Evolutionary conservation across 2,113 vertebrate genomes (phyloP).

Genomic region (Pluvialis apricaria): DNA sequence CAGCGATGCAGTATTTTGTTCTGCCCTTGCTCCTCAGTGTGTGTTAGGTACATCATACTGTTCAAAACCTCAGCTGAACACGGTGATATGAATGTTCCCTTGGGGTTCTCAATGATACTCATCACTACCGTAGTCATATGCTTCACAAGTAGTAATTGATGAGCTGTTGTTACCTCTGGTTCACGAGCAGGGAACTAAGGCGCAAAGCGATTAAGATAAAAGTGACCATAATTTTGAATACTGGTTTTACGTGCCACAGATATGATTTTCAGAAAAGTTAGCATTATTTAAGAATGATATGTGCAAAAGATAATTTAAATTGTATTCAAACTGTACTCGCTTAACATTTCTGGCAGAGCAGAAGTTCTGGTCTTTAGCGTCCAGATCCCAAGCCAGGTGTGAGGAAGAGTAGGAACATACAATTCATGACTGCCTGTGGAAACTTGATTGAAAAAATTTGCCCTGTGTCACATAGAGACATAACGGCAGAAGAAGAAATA

Average conservation of each 20-base stretch:
- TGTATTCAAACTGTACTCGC: not conserved
- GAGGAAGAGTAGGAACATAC: not conserved
- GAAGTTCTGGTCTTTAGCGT: not conserved
- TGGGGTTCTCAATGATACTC: not conserved
- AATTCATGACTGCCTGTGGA: not conserved
- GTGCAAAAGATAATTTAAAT: not conserved
- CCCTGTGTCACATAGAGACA: not conserved
- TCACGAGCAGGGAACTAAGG: not conserved
- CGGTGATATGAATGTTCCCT: rapidly evolving
- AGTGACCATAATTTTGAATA: not conserved
- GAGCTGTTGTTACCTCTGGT: not conserved
- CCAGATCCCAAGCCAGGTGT: not conserved
- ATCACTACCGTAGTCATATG: not conserved
- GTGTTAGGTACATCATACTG: not conserved
- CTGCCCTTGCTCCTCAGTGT: not conserved
- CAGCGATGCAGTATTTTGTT: not conserved
- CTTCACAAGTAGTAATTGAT: not conserved
- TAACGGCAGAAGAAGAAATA: not conserved
- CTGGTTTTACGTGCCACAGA: rapidly evolving
- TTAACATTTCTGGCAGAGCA: not conserved
- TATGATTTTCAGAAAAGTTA: not conserved
- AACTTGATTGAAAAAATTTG: not conserved
- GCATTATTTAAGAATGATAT: not conserved
- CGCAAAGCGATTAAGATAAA: not conserved
- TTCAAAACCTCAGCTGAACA: not conserved